phyloP scores from a whole-genome alignment of 1,140 invertebrate genomes.

The Asobara japonica region DNA sequence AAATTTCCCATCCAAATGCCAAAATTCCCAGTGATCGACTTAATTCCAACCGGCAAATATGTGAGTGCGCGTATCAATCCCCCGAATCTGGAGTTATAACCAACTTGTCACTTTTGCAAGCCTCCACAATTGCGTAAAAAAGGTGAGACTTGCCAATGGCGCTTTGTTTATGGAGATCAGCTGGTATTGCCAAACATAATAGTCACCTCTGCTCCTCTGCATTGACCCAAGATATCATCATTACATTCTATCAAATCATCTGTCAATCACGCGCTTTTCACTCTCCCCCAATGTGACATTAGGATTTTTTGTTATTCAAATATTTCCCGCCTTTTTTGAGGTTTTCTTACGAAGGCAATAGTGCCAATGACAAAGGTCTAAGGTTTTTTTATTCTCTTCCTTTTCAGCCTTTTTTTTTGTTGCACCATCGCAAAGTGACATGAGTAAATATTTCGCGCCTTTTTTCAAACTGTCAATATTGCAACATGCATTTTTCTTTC shows the following conservation, averaged over 20 bases:
- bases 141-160: conserved; percentile 45
- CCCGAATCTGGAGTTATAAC: conserved; percentile 34
- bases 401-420: background rate
- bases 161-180: conserved; percentile 65
- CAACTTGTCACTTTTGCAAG: conserved; percentile 32
- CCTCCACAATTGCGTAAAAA: conserved; percentile 42
- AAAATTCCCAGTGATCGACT: conserved; percentile 53
- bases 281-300: too few species aligned
- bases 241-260: too few species aligned
- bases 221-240: too few species aligned
- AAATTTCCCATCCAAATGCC: conserved; percentile 45
- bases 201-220: conserved; percentile 43
- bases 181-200: conserved; percentile 58
- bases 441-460: too few species aligned
- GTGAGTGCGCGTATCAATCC: conserved; percentile 46
- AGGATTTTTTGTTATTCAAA: too few species aligned
- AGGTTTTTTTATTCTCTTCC: background rate
- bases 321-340: too few species aligned
- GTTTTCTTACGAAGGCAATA: background rate
- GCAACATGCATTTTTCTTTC: too few species aligned
- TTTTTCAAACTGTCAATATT: too few species aligned
- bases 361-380: background rate
- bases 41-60: conserved; percentile 44
- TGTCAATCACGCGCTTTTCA: too few species aligned
- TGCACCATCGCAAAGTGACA: too few species aligned